Evolutionary conservation across 2,113 vertebrate species (phyloP).

Genomic region (Sarotherodon lohbergeri): DNA sequence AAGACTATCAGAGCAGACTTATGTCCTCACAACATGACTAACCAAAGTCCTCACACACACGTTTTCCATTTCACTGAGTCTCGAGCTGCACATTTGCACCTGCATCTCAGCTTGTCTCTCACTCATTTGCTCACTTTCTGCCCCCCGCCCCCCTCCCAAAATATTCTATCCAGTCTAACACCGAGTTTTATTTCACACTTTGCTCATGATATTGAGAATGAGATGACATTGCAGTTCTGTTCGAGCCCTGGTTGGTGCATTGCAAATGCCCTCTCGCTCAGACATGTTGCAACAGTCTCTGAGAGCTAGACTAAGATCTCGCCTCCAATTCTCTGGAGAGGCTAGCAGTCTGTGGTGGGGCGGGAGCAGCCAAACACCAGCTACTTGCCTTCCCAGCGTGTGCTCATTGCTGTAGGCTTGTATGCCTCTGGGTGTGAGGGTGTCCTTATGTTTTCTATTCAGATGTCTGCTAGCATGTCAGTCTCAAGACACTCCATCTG

Average conservation of each 20-base stretch:
- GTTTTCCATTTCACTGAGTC: not conserved
- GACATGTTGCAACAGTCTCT: slow-evolving; percentile 5
- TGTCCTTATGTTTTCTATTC: not conserved
- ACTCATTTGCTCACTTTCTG: slow-evolving; percentile 5
- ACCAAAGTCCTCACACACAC: not conserved
- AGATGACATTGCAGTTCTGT: slow-evolving; percentile 46
- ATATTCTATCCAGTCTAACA: not conserved
- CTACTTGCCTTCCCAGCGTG: not conserved
- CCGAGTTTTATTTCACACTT: slow-evolving; percentile 18
- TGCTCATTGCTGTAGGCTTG: slow-evolving; percentile 7
- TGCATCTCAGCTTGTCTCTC: slow-evolving; percentile 1
- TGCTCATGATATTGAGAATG: slow-evolving; percentile 19
- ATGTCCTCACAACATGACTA: not conserved
- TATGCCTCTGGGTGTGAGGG: slow-evolving; percentile 3
- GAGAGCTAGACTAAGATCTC: slow-evolving; percentile 15
- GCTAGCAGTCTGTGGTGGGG: slow-evolving; percentile 21
- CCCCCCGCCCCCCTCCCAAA: not conserved
- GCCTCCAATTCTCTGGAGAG: slow-evolving; percentile 14
- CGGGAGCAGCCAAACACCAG: not conserved
- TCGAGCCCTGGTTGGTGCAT: slow-evolving; percentile 30
- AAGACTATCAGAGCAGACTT: not conserved
- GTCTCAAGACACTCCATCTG: not conserved
- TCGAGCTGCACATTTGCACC: not conserved
- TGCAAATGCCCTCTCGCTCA: slow-evolving; percentile 32
- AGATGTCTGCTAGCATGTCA: not conserved